Base-by-base conservation (phyloP, 2,113 vertebrate species). In the Micronisus gabar region DNA sequence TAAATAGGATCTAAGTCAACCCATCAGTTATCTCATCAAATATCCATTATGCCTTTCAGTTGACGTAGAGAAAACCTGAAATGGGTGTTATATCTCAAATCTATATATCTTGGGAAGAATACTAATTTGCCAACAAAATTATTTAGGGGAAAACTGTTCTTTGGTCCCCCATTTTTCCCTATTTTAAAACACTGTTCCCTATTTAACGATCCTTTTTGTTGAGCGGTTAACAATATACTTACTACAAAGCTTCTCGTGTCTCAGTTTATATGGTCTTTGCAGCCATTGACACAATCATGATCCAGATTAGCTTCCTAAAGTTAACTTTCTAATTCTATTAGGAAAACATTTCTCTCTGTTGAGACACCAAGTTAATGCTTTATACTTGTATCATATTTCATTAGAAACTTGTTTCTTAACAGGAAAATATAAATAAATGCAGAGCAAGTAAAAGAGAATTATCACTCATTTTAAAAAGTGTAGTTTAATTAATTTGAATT, bases 301-400 rank as follows among this genome's bases (percentile, higher is more conserved):
- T 76, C 65, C 74, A 91, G 63, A 80, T 80, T 47, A 92, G 34
- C 86, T 95, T 95, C 82, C 82, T 92, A 56, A 93, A 82, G 34
- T 72, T 92, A 90, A 73, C 73, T 76, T 74, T 38, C 59, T 73
- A 36, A 74, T 85, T 94, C 84, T 85, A 82, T 86, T 81, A 86
- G 63, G 47, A 74, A 95, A 91, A 89, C 20, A 58, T 75, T 96
- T 87, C 71, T 41, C 47, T 83, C 48, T 82, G 68, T 56, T 62
- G 40, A 92, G 76, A 87, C 67, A 81, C 63, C 48, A 41, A 72
- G 62, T 72, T 65, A 80, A 73, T 67, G 81, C 53, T 38, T 84
- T 72, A 88, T 71, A 55, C 30, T 78, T 48, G 29, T 34, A 58
- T 52, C 63, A 32, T 18, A 78, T 71, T 63, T 63, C 79, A 56